Evolutionary conservation across 2,888 invertebrate genomes (phyloP).

Genomic region (Drosophila maculinotata): DNA sequence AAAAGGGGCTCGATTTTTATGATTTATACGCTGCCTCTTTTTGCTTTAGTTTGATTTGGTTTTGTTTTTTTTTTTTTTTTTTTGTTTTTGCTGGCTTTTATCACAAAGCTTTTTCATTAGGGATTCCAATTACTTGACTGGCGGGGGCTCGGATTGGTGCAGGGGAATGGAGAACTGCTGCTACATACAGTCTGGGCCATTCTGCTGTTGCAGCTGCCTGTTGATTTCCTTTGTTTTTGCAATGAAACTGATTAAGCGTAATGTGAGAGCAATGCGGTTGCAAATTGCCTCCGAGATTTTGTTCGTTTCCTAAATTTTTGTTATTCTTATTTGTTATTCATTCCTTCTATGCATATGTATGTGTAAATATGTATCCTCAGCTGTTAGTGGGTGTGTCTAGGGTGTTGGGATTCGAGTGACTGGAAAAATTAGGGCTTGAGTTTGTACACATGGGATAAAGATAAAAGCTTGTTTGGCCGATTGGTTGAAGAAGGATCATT

Average conservation of each 20-base stretch:
- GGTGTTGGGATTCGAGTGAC: no score
- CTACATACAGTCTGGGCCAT: conserved; percentile 5
- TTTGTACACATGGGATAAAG: no score
- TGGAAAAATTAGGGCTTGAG: no score
- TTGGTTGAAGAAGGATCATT: no score
- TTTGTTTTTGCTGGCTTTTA: conserved; percentile 35
- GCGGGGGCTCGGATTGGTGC: not conserved
- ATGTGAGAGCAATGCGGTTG: conserved; percentile 53
- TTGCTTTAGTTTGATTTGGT: conserved; percentile 47
- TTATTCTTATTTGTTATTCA: conserved; percentile 1
- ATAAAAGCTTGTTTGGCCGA: no score
- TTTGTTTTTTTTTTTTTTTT: conserved; percentile 6
- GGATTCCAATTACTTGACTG: conserved; percentile 66
- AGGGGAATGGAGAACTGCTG: not conserved
- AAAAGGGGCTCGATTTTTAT: conserved; percentile 74
- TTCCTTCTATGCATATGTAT: conserved; percentile 2
- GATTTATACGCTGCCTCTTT: conserved; percentile 51
- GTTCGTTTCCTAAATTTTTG: not conserved
- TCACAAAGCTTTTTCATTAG: conserved; percentile 60
- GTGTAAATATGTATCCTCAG: not conserved
- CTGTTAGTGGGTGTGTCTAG: no score
- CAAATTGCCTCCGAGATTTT: conserved; percentile 1
- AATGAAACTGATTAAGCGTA: conserved; percentile 68
- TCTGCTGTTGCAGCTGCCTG: conserved; percentile 45
- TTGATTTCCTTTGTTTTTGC: conserved; percentile 46